Conservation (phyloP, 2,797 vertebrate species). For the Sebastes goodei region DNA sequence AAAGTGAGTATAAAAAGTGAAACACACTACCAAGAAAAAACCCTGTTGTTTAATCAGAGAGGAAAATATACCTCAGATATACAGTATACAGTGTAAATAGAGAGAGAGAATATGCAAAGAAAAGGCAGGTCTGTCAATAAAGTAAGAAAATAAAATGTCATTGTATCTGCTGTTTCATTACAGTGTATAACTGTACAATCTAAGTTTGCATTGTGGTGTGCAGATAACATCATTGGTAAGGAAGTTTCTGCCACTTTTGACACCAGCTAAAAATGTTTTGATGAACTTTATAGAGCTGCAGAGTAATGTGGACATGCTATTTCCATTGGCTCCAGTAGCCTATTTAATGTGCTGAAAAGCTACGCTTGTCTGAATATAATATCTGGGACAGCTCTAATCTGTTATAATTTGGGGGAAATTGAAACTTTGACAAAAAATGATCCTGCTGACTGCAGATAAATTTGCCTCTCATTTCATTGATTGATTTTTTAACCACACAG, state of each 20-base stretch:
- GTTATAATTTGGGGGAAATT: neutral
- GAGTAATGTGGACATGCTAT: neutral
- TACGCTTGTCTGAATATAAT: neutral
- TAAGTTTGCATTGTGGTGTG: neutral
- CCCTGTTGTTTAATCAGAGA: neutral
- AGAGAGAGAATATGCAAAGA: neutral
- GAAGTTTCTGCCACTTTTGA: neutral
- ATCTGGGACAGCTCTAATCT: neutral
- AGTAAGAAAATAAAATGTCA: neutral
- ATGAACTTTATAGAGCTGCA: conserved; percentile 1
- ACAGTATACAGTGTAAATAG: neutral
- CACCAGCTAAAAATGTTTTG: neutral
- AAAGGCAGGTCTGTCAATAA: neutral
- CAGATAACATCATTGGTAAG: neutral
- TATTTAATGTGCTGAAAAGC: neutral
- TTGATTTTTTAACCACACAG: neutral
- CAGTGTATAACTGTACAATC: neutral
- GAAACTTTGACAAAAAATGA: neutral
- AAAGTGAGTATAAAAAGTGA: neutral
- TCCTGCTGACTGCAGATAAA: neutral
- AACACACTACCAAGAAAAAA: neutral
- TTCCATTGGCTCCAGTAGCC: neutral
- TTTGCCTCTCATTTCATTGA: neutral
- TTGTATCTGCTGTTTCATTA: neutral
- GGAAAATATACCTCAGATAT: neutral